Evolutionary conservation across 92 coral and sea anemone genomes (phyloP).

Genomic region (Blastomussa wellsi): DNA sequence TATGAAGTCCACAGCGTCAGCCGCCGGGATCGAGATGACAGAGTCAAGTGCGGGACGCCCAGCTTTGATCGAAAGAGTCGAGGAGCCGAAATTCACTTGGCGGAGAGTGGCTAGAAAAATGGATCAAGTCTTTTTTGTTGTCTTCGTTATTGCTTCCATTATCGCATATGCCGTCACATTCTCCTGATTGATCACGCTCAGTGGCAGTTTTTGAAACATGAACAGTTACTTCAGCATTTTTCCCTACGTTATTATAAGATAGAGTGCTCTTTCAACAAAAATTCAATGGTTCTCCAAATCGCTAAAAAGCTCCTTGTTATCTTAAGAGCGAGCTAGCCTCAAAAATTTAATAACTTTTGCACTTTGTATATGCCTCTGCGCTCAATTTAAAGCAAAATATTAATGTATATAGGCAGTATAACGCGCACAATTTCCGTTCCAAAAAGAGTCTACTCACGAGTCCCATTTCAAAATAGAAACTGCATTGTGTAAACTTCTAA

Average conservation of each 20-base stretch:
- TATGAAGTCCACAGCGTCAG: not conserved
- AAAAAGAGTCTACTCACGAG: no score
- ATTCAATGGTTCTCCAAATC: no score
- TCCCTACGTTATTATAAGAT: not conserved
- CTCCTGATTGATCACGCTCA: not conserved
- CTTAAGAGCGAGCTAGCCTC: no score
- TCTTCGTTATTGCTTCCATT: not conserved
- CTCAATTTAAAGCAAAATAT: no score
- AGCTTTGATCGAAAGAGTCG: not conserved
- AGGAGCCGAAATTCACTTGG: slow-evolving; percentile 1
- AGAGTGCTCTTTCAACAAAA: not conserved
- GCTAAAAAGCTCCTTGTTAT: no score
- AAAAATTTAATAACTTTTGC: no score
- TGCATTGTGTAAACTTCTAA: no score
- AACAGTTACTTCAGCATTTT: not conserved
- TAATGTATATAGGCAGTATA: no score
- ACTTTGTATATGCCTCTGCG: no score
- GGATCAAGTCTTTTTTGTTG: slow-evolving; percentile 30
- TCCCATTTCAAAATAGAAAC: no score
- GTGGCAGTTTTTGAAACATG: not conserved
- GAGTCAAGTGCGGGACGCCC: not conserved
- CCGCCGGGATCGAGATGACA: slow-evolving; percentile 2
- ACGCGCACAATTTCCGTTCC: no score
- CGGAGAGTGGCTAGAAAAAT: slow-evolving; percentile 23
- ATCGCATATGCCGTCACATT: slow-evolving; percentile 7